Conservation (phyloP, 2,888 invertebrate genomes). For the Scrobipalpa atriplicella region DNA sequence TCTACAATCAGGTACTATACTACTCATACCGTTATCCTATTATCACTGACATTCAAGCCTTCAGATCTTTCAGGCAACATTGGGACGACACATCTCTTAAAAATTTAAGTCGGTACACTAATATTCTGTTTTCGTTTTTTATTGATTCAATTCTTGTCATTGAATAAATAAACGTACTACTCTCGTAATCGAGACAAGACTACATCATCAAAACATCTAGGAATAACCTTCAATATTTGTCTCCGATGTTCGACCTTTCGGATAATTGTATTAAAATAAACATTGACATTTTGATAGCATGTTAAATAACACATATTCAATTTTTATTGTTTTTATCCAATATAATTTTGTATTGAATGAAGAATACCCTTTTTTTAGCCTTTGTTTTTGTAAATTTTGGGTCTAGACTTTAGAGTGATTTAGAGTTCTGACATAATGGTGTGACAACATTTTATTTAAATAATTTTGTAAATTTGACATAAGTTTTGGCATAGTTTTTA, state of each 20-base stretch:
- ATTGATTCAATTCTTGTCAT: not conserved
- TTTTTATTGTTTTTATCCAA: too few species aligned
- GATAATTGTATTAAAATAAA: not conserved
- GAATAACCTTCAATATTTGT: constrained; percentile 8
- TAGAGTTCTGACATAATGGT: too few species aligned
- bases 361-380: too few species aligned
- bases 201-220: constrained; percentile 9
- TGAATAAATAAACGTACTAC: not conserved
- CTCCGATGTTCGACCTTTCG: not conserved
- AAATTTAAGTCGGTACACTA: not conserved
- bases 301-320: not conserved
- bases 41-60: not conserved
- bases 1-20: not conserved
- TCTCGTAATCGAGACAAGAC: not conserved
- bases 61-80: not conserved
- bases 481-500: too few species aligned
- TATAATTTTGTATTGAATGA: too few species aligned
- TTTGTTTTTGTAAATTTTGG: too few species aligned
- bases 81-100: not conserved
- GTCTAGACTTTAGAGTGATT: too few species aligned
- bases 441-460: too few species aligned
- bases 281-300: not conserved
- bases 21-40: not conserved
- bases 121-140: not conserved
- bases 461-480: too few species aligned